phyloP scores from a whole-genome alignment of 2,888 invertebrate genomes.

The Doris montereyensis region DNA sequence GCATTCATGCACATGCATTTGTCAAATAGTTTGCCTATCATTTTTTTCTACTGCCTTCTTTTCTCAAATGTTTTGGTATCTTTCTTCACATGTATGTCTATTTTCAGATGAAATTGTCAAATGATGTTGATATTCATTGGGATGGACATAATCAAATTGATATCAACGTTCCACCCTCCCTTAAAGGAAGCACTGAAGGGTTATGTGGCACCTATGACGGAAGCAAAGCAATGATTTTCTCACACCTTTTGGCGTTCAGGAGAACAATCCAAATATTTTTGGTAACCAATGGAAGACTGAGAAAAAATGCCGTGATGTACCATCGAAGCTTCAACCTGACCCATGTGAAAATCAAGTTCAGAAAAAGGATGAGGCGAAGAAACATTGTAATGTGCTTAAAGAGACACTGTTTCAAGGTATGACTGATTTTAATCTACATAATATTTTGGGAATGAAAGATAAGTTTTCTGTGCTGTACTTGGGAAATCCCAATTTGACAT shows the following conservation, averaged over 20 bases:
- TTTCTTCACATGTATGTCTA: neutral
- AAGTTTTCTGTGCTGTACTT: too few relatives aligned
- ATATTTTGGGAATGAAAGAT: too few relatives aligned
- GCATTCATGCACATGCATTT: too few relatives aligned
- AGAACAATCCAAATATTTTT: conserved; percentile 84
- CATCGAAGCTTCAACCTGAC: conserved; percentile 42
- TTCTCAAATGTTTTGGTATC: neutral
- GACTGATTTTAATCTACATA: too few relatives aligned
- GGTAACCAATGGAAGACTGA: conserved; percentile 92
- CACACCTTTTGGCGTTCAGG: conserved; percentile 79
- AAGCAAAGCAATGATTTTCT: conserved; percentile 74
- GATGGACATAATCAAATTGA: conserved; percentile 60
- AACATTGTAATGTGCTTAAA: conserved; percentile 81
- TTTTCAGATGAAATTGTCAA: conserved; percentile 80
- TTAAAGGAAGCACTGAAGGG: conserved; percentile 55
- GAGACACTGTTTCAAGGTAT: conserved; percentile 77
- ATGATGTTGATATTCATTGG: conserved; percentile 69
- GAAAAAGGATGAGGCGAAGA: conserved; percentile 77
- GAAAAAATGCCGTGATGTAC: conserved; percentile 79
- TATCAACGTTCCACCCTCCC: conserved; percentile 57
- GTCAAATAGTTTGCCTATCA: too few relatives aligned
- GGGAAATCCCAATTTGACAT: too few relatives aligned
- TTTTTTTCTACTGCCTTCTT: too few relatives aligned
- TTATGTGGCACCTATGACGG: conserved; percentile 65
- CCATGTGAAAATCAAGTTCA: conserved; percentile 63